Evolutionary conservation across 2,113 vertebrate species (phyloP), one percentile per base, ranked within the genome.

Genomic region (Bambusicola thoracicus): DNA sequence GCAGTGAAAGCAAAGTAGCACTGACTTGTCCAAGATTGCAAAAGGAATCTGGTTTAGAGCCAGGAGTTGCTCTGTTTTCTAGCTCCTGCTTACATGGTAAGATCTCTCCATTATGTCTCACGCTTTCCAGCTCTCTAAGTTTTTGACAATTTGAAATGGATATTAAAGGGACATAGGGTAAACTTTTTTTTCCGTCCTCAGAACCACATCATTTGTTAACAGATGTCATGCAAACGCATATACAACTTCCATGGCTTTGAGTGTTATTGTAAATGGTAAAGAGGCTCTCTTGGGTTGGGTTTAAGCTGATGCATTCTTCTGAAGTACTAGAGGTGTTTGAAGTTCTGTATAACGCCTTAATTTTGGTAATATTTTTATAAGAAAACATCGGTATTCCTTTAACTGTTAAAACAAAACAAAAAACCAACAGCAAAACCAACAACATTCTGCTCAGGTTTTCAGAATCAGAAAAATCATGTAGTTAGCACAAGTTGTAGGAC

Each of bases 251-350:
- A 87, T 91, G 78, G 81, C 78, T 92, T 92, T 92, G 94, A 95
- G 95, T 95, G 94, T 94, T 94, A 93, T 92, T 94, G 70, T 94
- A 93, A 94, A 95, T 93, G 91, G 89, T 89, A 80, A 92, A 91
- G 92, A 89, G 67, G 68, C 63, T 84, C 7, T 68, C 58, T 89
- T 74, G 53, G 53, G 19, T 66, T 90, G 46, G 48, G 9, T 89
- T 92, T 94, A 89, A 94, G 88, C 58, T 49, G 55, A 25, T 91
- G 74, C 44, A 2, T 32, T 82, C 78, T 90, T 94, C 78, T 92
- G 81, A 95, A 94, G 70, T 89, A 55, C 18, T 49, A 79, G 83
- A 89, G 40, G 21, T 87, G 77, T 73, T 81, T 92, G 62, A 75
- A 92, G 77, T 90, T 92, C 86, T 89, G 30, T 86, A 38, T 84